phyloP scores from a whole-genome alignment of 2,797 vertebrate species.

The Trichosurus vulpecula region DNA sequence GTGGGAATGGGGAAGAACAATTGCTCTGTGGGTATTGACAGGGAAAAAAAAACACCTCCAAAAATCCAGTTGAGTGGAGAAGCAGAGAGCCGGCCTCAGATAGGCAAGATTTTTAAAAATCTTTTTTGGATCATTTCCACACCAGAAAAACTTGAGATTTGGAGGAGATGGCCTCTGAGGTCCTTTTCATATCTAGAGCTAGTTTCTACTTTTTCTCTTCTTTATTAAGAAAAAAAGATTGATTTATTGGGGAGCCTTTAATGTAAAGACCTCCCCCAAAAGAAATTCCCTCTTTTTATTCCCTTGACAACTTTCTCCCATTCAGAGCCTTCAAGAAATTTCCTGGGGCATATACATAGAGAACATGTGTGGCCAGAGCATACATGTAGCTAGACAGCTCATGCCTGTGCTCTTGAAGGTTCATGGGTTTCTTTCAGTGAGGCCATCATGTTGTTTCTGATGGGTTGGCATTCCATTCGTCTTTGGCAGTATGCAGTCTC shows the following conservation, averaged over 20 bases:
- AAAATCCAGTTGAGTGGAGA: background rate
- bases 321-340: background rate
- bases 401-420: background rate
- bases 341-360: background rate
- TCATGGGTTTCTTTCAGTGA: background rate
- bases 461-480: background rate
- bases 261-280: background rate
- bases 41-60: background rate
- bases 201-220: background rate
- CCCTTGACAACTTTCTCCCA: background rate
- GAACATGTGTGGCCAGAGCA: background rate
- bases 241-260: background rate
- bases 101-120: no score
- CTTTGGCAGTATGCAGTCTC: background rate
- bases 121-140: no score
- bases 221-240: background rate
- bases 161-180: background rate
- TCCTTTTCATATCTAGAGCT: background rate
- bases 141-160: background rate
- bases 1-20: background rate
- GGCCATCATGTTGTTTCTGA: background rate
- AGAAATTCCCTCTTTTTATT: background rate
- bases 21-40: background rate
- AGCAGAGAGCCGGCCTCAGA: background rate
- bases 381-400: background rate